Evolutionary conservation across 2,797 vertebrate species (phyloP), one percentile per base, ranked within the genome.

Genomic region (Acipenser transmontanus): DNA sequence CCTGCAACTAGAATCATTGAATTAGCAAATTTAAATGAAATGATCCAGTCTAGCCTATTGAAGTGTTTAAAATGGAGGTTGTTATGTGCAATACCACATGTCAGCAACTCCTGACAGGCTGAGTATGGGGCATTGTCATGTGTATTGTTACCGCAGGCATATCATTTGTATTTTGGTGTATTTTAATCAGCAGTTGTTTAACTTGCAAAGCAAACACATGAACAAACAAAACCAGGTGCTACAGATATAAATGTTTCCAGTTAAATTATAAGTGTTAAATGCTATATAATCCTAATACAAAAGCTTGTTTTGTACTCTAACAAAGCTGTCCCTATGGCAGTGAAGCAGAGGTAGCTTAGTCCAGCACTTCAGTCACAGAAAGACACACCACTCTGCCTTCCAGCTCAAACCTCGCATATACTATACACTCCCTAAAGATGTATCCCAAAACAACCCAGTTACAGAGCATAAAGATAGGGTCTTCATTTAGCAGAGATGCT

Each of bases 11-110:
- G 48, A 65, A 65, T 65, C 8, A 12, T 56, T n/a, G 48, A n/a
- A 57, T 65, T 20, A 14, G 64, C 64, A 65, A 34, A 65, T 65
- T 57, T 48, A 65, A 65, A 65, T 54, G 54, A 65, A 65, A 65
- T 54, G 54, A 65, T 57, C 8, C 14, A 11, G 14, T 7, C 12
- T n/a, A n/a, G 12, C 54, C 12, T n/a, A 57, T n/a, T 13, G 4
- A 11, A 57, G n/a, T 13, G 12, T 57, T 13, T n/a, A 4, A n/a
- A 57, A 57, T 11, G 54, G 54, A 14, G 12, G 14, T n/a, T 11
- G 12, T 13, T n/a, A 13, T n/a, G 12, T 11, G 9, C 14, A 57
- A 13, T 7, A 57, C 11, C 12, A 11, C 54, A 57, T 6, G 12
- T 57, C 54, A 6, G 51, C 9, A 56, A 47, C 51, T 17, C n/a